Percentiles rank a stretch among this genome's conserved stretches.
These are phyloP conservation scores for Eristalis tenax DNA, from an alignment of 2,888 invertebrate species.

Conservation along the genomic window DNA sequence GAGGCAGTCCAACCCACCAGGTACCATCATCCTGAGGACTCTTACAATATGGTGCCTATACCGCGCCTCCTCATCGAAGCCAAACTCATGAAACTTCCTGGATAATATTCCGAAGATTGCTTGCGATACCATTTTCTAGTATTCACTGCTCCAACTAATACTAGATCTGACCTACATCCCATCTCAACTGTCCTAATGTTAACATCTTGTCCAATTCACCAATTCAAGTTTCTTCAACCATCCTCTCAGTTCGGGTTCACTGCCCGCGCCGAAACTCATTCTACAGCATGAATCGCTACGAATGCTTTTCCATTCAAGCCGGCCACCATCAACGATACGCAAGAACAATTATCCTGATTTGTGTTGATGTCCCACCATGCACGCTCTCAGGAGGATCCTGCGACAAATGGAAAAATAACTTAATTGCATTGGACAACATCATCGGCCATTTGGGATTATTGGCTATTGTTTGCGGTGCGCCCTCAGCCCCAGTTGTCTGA, in stretches of 20 bases:
- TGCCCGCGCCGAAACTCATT: background rate
- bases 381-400: slow-evolving; percentile 47
- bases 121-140: no score
- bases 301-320: background rate
- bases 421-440: slow-evolving; percentile 64
- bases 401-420: slow-evolving; percentile 58
- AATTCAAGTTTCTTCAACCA: background rate
- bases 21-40: no score
- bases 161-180: no score
- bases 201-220: no score
- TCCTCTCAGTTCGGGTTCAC: background rate
- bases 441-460: slow-evolving; percentile 54
- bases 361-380: slow-evolving; percentile 27
- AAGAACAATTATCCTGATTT: slow-evolving; percentile 65
- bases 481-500: background rate
- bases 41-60: no score
- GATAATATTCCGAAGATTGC: no score
- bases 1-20: no score
- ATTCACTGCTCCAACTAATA: no score
- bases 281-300: background rate
- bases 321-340: slow-evolving; percentile 24
- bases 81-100: no score
- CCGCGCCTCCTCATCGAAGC: no score
- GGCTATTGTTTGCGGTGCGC: slow-evolving; percentile 34
- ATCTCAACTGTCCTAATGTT: no score